phyloP scores from a whole-genome alignment of 2,797 vertebrate species.

The Philypnodon macrostomus region DNA sequence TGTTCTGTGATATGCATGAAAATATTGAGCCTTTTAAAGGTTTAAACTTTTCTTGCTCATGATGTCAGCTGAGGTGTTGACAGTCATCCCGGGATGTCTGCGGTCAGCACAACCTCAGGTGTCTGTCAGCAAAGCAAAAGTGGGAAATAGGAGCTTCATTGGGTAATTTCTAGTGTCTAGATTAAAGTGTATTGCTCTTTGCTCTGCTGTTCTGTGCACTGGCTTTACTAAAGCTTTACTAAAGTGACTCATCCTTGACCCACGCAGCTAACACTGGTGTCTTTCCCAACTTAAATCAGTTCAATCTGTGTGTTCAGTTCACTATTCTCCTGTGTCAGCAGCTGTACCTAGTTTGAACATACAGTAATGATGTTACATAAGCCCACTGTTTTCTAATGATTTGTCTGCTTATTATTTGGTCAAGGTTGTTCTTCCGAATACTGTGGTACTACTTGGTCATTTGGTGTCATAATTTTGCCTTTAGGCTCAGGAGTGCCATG shows the following conservation, averaged over 20 bases:
- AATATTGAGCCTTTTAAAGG: conserved; percentile 44
- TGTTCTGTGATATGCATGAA: conserved; percentile 57
- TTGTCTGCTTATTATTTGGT: not conserved
- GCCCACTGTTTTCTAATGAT: not conserved
- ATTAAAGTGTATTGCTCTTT: conserved; percentile 43
- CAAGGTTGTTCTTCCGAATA: not conserved
- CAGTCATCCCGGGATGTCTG: conserved; percentile 57
- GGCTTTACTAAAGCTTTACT: conserved; percentile 41
- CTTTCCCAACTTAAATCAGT: conserved; percentile 45
- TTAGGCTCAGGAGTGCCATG: not conserved
- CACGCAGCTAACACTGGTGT: conserved; percentile 58
- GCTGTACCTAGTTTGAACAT: conserved; percentile 16
- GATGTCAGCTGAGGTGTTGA: conserved; percentile 57
- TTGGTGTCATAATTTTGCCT: not conserved
- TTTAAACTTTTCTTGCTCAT: conserved; percentile 56
- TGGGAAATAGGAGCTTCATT: conserved; percentile 51
- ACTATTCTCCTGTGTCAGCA: conserved; percentile 62
- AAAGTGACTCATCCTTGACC: conserved; percentile 62
- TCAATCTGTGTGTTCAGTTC: conserved; percentile 21
- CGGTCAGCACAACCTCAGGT: conserved; percentile 67
- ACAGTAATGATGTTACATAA: not conserved
- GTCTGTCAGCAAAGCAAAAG: conserved; percentile 58
- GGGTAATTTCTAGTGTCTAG: conserved; percentile 63
- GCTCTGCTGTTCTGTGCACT: conserved; percentile 53
- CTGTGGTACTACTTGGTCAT: too few species aligned